Base-by-base conservation (phyloP, 2,797 vertebrate species). In the Enteromius viviparus region DNA sequence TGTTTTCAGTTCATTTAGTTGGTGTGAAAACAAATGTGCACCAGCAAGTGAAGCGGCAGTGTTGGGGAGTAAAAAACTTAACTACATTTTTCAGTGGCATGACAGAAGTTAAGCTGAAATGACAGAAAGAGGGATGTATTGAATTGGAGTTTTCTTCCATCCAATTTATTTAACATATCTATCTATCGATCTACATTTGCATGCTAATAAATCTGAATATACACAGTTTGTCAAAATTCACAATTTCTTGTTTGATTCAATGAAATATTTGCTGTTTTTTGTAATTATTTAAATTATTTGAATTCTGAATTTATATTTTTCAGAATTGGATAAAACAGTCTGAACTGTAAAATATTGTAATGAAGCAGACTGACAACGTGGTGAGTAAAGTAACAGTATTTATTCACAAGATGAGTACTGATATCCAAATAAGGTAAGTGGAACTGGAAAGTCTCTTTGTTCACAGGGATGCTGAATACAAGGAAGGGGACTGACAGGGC, bases 11-110 rank as follows among this genome's bases (percentile, higher is more conserved):
- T 65, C 10, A 78, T 47, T 78, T 32, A 78, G 26, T 65, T 21
- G 42, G 42, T 65, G 55, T 58, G 74, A 76, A 76, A 77, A 64
- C 60, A 15, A 64, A 77, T 64, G 55, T 42, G 53, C n/a, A 62
- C 11, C 40, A 45, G 14, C 2, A 9, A 64, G 58, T 32, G 51
- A 75, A 40, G 72, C 34, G 12, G 3, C 51, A 40, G 51, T 55
- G 32, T 15, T 75, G 17, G 49, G 29, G 1, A 55, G 19, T 14
- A 55, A 34, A 17, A 34, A 34, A 21, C 26, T 1, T 23, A 6
- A 37, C 1, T 68, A 34, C 2, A 2, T 4, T 17, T 65, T 34
- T 65, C 62, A 42, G 34, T 14, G n/a, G 65, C 65, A 40, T 68
- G 21, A 19, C 34, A 40, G 2, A 68, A 6, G 34, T 68, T 40